Evolutionary conservation across 2,113 vertebrate genomes (phyloP).

Genomic region (Sinocyclocheilus rhinocerous): DNA sequence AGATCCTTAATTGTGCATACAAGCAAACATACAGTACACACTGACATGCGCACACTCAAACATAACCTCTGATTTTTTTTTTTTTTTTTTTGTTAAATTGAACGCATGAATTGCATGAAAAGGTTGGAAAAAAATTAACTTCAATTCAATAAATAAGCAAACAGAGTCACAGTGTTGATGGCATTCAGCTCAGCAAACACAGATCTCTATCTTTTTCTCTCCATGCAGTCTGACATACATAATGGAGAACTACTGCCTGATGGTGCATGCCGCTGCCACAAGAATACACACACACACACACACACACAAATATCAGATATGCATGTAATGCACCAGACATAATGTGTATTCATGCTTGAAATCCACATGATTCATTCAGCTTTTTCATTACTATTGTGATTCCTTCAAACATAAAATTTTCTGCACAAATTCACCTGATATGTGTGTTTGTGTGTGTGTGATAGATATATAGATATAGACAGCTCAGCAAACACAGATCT

Average conservation of each 20-base stretch:
- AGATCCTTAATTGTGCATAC: conserved; percentile 9
- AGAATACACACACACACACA: conserved; percentile 33
- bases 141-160: conserved; percentile 7
- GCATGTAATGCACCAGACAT: conserved; percentile 14
- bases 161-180: conserved; percentile 13
- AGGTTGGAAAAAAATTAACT: background rate
- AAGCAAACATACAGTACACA: background rate
- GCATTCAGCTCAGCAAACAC: background rate
- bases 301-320: conserved; percentile 8
- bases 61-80: background rate
- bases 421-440: no score
- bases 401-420: background rate
- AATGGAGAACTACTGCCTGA: conserved; percentile 46
- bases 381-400: background rate
- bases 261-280: conserved; percentile 57
- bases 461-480: no score
- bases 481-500: background rate
- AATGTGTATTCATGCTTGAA: conserved; percentile 23
- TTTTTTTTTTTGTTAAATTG: background rate
- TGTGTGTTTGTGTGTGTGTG: no score
- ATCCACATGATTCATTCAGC: conserved; percentile 27
- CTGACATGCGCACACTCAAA: conserved; percentile 4
- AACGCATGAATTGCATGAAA: background rate
- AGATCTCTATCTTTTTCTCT: conserved; percentile 22
- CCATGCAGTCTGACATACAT: conserved; percentile 56